Percentiles rank a stretch among this genome's conserved stretches.
These are phyloP conservation scores for Phalacrocorax pelagicus DNA, from an alignment of 2,113 vertebrate species.

Conservation along the genomic window DNA sequence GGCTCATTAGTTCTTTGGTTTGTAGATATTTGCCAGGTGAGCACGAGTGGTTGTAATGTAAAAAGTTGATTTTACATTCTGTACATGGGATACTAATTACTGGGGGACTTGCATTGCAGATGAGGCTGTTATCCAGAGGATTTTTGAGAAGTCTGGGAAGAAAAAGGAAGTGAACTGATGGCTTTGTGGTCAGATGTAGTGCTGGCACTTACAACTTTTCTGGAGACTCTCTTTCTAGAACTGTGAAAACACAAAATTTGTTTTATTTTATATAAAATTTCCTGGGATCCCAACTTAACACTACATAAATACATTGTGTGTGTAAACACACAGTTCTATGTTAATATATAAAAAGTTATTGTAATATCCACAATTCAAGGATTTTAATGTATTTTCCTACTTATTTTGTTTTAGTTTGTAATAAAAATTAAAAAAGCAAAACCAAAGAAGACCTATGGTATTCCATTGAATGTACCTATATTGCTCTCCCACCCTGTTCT, in stretches of 20 bases:
- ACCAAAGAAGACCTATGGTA: neutral
- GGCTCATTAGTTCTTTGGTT: neutral
- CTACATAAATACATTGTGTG: neutral
- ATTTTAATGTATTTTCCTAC: neutral
- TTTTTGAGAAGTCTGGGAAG: neutral
- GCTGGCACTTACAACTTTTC: neutral
- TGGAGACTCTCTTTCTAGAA: neutral
- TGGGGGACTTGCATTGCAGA: neutral
- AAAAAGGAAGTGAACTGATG: neutral
- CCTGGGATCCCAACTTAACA: neutral
- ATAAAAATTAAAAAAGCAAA: neutral
- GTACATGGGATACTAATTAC: neutral
- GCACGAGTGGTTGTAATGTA: accelerated
- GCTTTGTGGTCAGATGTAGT: neutral
- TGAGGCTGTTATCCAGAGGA: neutral
- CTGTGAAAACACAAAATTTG: neutral
- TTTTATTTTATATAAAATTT: neutral
- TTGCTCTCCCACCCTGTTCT: neutral
- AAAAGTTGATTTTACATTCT: neutral
- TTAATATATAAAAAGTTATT: neutral
- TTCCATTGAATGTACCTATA: neutral
- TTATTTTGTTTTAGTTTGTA: neutral
- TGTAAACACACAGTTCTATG: neutral
- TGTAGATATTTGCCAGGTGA: neutral
- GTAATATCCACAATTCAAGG: neutral